Conservation (phyloP, 2,888 invertebrate species). For the Drosophila kambysellisi region DNA sequence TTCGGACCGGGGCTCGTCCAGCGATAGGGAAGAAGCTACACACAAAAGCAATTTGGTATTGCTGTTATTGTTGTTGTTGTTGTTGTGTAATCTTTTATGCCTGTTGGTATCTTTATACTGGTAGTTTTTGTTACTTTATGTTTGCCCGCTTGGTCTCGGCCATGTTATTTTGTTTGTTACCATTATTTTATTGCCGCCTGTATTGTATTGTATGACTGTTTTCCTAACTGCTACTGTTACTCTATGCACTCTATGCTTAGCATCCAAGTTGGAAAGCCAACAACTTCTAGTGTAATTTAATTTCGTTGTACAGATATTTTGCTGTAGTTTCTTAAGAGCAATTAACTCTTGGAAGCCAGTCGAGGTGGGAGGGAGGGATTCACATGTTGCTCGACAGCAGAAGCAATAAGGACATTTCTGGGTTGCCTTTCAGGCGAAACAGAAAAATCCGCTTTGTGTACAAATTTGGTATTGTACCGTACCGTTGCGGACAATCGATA, state of each 20-base stretch:
- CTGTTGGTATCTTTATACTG: slow-evolving; percentile 41
- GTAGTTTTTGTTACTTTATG: slow-evolving; percentile 39
- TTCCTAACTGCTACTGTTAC: not conserved
- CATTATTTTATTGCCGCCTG: slow-evolving; percentile 47
- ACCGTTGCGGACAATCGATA: slow-evolving; percentile 40
- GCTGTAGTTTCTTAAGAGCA: slow-evolving; percentile 31
- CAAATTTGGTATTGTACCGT: slow-evolving; percentile 63
- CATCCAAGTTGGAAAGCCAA: not conserved
- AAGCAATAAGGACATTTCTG: not conserved
- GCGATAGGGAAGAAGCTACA: slow-evolving; percentile 4
- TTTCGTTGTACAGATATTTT: slow-evolving; percentile 26
- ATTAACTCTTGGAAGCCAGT: slow-evolving; percentile 51
- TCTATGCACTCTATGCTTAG: too few species aligned
- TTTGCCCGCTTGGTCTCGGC: slow-evolving; percentile 23
- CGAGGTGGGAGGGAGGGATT: not conserved
- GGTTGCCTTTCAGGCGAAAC: slow-evolving; percentile 9
- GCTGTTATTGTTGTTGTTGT: slow-evolving; percentile 25
- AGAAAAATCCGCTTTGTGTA: slow-evolving; percentile 55
- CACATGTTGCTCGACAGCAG: slow-evolving; percentile 35
- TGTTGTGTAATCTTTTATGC: slow-evolving; percentile 54
- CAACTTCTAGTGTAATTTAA: slow-evolving; percentile 29
- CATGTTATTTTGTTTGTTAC: slow-evolving; percentile 42
- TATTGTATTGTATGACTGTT: slow-evolving; percentile 3
- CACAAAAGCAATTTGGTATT: slow-evolving; percentile 35
- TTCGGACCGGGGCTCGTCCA: not conserved